Conservation (phyloP, 2,113 vertebrate species). For the Pollimyrus isidori region DNA sequence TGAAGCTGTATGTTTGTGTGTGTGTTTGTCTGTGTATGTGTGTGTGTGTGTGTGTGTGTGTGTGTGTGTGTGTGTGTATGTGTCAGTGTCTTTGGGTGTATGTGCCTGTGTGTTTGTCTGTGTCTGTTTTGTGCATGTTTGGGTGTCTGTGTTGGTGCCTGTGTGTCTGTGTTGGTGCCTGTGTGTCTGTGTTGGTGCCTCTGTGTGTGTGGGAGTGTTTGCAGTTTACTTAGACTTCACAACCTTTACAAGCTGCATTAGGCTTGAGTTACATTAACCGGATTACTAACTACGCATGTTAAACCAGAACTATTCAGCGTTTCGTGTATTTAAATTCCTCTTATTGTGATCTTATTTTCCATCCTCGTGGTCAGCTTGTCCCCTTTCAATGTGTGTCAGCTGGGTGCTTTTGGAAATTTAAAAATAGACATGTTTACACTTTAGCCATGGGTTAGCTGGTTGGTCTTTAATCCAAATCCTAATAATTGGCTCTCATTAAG, state of each 20-base stretch:
- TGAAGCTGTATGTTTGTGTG: neutral
- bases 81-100: neutral
- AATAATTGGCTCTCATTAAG: neutral
- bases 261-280: neutral
- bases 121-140: neutral
- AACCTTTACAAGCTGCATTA: neutral
- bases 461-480: neutral
- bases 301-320: neutral
- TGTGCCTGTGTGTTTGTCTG: neutral
- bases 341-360: neutral
- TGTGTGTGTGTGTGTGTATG: neutral
- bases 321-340: neutral
- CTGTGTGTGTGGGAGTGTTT: neutral
- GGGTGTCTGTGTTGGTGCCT: too few species aligned
- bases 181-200: neutral
- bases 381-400: neutral
- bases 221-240: neutral
- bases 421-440: neutral
- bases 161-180: too few species aligned
- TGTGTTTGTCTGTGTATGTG: too few species aligned
- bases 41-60: too few species aligned
- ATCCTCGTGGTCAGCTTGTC: neutral
- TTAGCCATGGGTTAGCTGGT: neutral
- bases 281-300: neutral
- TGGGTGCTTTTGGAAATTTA: neutral